Percentiles rank a stretch among this genome's conserved stretches.
Evolutionary conservation across 2,888 invertebrate species (phyloP).

Genomic region (Cantharis rufa): DNA sequence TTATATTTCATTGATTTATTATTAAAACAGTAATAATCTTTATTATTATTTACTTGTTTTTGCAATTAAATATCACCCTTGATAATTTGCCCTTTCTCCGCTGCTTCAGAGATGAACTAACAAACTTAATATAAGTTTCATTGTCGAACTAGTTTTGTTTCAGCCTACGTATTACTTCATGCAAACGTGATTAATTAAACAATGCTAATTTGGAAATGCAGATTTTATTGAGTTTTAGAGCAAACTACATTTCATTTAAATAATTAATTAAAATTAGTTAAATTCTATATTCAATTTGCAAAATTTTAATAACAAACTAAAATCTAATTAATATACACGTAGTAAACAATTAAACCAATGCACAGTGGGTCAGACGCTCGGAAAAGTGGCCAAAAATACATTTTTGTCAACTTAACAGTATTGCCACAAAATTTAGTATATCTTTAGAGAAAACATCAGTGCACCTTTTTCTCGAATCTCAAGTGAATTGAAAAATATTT

Average conservation of each 20-base stretch:
- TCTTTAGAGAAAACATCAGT: too few species aligned
- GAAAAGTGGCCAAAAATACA: too few species aligned
- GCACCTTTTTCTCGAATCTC: too few species aligned
- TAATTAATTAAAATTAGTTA: neutral
- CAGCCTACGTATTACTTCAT: neutral
- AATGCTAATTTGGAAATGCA: neutral
- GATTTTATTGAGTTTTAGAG: neutral
- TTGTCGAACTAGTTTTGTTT: neutral
- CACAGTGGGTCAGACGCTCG: too few species aligned
- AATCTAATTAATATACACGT: neutral
- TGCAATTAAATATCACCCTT: neutral
- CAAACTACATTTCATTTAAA: neutral
- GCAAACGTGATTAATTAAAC: neutral
- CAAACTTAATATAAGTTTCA: neutral
- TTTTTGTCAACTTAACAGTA: too few species aligned
- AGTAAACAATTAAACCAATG: neutral
- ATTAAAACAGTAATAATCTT: neutral
- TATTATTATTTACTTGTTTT: neutral
- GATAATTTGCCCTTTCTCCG: neutral
- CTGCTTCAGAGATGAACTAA: neutral
- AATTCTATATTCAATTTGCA: neutral
- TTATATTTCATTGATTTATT: neutral
- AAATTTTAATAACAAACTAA: neutral
- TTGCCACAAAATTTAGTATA: too few species aligned
- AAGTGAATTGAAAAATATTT: too few species aligned